A percentile compares a stretch with the other conserved stretches of the same genome.
Evolutionary conservation across 2,797 vertebrate species (phyloP).

Genomic region (Hybognathus amarus): DNA sequence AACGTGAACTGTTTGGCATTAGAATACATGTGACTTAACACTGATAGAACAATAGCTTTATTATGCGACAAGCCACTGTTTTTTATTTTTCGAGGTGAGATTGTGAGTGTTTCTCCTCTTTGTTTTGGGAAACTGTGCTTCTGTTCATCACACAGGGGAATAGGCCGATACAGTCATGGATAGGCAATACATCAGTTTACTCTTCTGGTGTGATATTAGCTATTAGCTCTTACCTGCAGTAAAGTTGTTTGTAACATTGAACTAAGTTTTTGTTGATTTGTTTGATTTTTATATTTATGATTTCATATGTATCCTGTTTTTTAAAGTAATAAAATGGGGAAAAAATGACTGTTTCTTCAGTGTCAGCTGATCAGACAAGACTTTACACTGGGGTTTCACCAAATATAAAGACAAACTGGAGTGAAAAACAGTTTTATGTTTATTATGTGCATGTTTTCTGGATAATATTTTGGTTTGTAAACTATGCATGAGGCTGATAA

Average conservation of each 20-base stretch:
- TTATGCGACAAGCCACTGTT: conserved; percentile 63
- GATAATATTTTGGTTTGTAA: neutral
- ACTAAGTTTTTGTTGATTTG: conserved; percentile 71
- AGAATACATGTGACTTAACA: conserved; percentile 68
- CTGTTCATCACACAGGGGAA: conserved; percentile 53
- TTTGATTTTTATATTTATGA: conserved; percentile 80
- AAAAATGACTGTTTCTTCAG: conserved; percentile 54
- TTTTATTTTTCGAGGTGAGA: conserved; percentile 47
- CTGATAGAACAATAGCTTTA: conserved; percentile 68
- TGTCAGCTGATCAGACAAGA: neutral
- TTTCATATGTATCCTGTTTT: conserved; percentile 83
- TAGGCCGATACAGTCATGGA: conserved; percentile 58
- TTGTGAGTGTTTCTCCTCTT: conserved; percentile 61
- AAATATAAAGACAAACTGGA: neutral
- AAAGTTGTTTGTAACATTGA: conserved; percentile 75
- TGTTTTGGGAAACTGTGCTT: conserved; percentile 55
- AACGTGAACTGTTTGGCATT: conserved; percentile 68
- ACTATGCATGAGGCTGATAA: neutral
- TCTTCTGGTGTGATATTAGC: conserved; percentile 73
- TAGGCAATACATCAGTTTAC: conserved; percentile 66
- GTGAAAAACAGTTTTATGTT: neutral
- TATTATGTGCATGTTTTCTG: neutral
- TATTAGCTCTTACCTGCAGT: conserved; percentile 75
- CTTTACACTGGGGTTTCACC: neutral
- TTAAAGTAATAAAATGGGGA: conserved; percentile 80